Evolutionary conservation across 2,113 vertebrate species (phyloP).

Genomic region (Hyla sarda): DNA sequence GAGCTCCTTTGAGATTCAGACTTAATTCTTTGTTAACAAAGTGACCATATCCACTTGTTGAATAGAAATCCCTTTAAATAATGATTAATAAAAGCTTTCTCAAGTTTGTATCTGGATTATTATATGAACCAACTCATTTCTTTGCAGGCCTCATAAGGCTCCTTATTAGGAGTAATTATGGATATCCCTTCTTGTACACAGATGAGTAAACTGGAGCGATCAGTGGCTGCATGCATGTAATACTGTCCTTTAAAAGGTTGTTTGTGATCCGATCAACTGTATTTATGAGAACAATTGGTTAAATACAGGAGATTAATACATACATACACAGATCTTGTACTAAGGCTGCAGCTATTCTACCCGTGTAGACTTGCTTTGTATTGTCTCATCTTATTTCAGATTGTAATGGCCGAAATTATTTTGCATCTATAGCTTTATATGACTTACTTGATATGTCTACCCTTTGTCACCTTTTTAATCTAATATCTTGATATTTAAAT

Average conservation of each 20-base stretch:
- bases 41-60: conserved; percentile 46
- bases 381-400: background rate
- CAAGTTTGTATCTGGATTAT: background rate
- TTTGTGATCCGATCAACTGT: background rate
- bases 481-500: no score
- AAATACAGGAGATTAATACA: background rate
- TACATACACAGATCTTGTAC: background rate
- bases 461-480: no score
- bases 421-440: no score
- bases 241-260: background rate
- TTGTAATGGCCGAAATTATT: background rate
- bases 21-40: conserved; percentile 52
- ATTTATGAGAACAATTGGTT: background rate
- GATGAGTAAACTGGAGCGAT: background rate
- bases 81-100: conserved; percentile 49
- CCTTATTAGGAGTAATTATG: background rate
- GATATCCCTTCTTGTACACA: background rate
- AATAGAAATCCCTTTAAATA: conserved; percentile 33
- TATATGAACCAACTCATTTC: background rate
- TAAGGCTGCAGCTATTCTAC: background rate
- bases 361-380: background rate
- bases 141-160: background rate
- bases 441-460: no score
- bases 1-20: conserved; percentile 54
- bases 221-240: background rate